Conservation (phyloP, 2,888 invertebrate species). For the Toxonevra muliebris region DNA sequence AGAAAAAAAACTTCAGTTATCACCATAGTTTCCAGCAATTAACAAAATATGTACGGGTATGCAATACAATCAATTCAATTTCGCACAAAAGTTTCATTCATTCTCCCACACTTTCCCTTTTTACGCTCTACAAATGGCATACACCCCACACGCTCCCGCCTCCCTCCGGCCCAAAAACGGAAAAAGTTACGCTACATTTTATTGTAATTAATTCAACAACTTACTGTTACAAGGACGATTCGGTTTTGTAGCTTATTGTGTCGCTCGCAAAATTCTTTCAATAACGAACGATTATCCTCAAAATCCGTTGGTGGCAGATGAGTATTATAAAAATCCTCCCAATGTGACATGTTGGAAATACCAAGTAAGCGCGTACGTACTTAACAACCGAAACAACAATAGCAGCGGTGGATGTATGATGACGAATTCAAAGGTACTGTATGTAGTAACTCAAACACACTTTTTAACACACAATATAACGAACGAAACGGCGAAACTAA, state of each 20-base stretch:
- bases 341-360: constrained; percentile 66
- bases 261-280: constrained; percentile 78
- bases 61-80: too few species aligned
- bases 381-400: too few species aligned
- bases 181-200: neutral
- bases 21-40: too few species aligned
- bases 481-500: too few species aligned
- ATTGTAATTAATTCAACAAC: constrained; percentile 48
- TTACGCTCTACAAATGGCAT: neutral
- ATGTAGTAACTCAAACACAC: too few species aligned
- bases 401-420: too few species aligned
- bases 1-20: too few species aligned
- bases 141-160: too few species aligned
- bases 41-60: too few species aligned
- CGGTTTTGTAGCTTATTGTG: constrained; percentile 75
- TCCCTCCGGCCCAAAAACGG: too few species aligned
- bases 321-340: constrained; percentile 86
- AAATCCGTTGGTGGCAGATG: constrained; percentile 82
- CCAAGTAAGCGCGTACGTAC: neutral
- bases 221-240: constrained; percentile 83
- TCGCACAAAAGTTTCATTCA: neutral
- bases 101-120: neutral
- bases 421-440: too few species aligned
- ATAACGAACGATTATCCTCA: constrained; percentile 74
- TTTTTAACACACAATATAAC: too few species aligned